Percentiles rank a stretch among this genome's conserved stretches.
phyloP scores from a whole-genome alignment of 2,797 vertebrate species.

The Pantherophis vulpinus region DNA sequence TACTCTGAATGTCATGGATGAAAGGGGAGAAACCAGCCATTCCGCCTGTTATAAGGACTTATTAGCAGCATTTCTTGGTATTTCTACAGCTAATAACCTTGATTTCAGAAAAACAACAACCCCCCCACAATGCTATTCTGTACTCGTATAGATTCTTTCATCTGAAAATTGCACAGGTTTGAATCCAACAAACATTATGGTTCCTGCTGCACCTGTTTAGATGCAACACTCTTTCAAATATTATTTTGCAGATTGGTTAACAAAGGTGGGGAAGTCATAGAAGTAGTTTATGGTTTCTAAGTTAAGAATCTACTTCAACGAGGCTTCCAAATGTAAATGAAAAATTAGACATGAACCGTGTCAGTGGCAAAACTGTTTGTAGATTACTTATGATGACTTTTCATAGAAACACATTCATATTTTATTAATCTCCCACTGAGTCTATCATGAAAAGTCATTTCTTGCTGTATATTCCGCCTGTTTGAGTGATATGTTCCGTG shows the following conservation, averaged over 20 bases:
- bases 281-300: background rate
- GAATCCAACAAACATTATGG: conserved; percentile 26
- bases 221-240: conserved; percentile 8
- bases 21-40: conserved; percentile 43
- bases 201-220: background rate
- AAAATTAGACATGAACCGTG: background rate
- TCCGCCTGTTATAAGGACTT: conserved; percentile 27
- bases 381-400: background rate
- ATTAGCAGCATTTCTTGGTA: conserved; percentile 31
- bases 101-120: conserved; percentile 39
- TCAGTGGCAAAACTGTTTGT: background rate
- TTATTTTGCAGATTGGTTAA: background rate
- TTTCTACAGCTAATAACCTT: conserved; percentile 27
- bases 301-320: background rate
- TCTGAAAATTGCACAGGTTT: conserved; percentile 6
- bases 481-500: background rate
- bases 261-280: background rate
- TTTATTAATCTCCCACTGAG: background rate
- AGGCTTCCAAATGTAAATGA: conserved; percentile 12
- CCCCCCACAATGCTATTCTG: conserved; percentile 41
- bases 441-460: background rate
- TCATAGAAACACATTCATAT: background rate
- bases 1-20: conserved; percentile 56
- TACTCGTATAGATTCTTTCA: conserved; percentile 38
- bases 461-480: background rate